Base-by-base conservation (phyloP, 2,888 invertebrate species). In the Nyleta sp. region DNA sequence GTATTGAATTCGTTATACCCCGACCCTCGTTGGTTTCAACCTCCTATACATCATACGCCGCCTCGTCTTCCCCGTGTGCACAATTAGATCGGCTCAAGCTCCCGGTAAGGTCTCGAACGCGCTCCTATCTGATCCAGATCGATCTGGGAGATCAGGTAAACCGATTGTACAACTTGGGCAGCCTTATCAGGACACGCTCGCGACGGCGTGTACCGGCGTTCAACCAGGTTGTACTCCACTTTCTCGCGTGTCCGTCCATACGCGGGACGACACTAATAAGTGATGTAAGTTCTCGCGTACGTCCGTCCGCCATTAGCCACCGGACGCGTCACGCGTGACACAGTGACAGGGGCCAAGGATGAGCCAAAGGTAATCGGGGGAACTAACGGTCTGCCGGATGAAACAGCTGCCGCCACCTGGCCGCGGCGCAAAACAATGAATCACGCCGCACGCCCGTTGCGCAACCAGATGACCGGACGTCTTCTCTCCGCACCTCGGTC, bases 401-500 rank as follows among this genome's bases (percentile, higher is more conserved):
- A 78, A 80, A 72, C 70, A 40, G 71, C 68, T 55, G 68, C 64
- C 57, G 72, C 74, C 77, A 74, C 65, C 62, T 72, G 72, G 62
- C n/a, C 15, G 55, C 60, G 67, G 78, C 76, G 65, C 68, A 67
- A 81, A 83, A 81, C 80, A 84, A 84, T 84, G 82, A 83, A 84
- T 83, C 82, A 81, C 60, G 48, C 33, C 67, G 57, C 59, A 73
- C 74, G 71, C 55, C 75, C 57, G 71, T 76, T 78, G 76, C 76
- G 68, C 80, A 76, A 78, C 71, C 44, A 78, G 78, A 73, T 76
- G 62, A 53, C 59, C 74, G 62, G 62, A 74, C 78, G 64, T 74
- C 71, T n/a, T n/a, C n/a, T 67, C 40, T 57, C 62, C 53, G 70
- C 76, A 53, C 62, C 52, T 71, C 20, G 71, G 70, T 84, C 83